Evolutionary conservation across 2,888 invertebrate species (phyloP).

Genomic region (Chydorus sphaericus): DNA sequence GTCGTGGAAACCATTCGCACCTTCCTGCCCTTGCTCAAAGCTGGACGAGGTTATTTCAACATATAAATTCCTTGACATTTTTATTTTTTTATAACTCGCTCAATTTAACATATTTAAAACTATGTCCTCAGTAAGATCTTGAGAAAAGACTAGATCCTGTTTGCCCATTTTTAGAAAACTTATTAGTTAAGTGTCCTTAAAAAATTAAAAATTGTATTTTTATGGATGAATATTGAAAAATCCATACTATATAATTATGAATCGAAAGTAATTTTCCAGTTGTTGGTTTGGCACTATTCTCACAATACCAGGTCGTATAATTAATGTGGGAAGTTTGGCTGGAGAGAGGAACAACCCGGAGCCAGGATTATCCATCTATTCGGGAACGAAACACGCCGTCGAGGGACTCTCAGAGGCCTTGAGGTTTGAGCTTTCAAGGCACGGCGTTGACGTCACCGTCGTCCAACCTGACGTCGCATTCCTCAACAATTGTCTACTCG

Average conservation of each 20-base stretch:
- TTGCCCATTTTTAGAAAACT: too few relatives aligned
- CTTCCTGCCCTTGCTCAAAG: slow-evolving; percentile 25
- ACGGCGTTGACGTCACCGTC: not conserved
- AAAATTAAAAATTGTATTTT: too few relatives aligned
- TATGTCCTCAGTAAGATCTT: too few relatives aligned
- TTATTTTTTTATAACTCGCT: too few relatives aligned
- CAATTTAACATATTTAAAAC: too few relatives aligned
- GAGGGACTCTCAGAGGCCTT: slow-evolving; percentile 4
- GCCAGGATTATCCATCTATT: slow-evolving; percentile 8
- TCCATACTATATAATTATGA: too few relatives aligned
- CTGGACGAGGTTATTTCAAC: slow-evolving; percentile 4
- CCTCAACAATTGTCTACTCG: slow-evolving; percentile 1
- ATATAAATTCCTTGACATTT: too few relatives aligned
- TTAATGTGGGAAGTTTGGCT: slow-evolving; percentile 9
- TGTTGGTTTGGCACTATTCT: not conserved
- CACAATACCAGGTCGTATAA: slow-evolving; percentile 1
- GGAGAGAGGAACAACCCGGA: not conserved
- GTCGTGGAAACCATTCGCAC: slow-evolving; percentile 28
- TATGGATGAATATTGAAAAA: too few relatives aligned
- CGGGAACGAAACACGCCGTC: slow-evolving; percentile 6
- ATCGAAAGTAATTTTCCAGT: not conserved
- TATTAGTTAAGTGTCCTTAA: too few relatives aligned
- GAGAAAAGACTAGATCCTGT: too few relatives aligned
- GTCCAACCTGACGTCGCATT: slow-evolving; percentile 3
- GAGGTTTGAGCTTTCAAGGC: not conserved